Percentiles rank a stretch among this genome's conserved stretches.
phyloP scores from a whole-genome alignment of 2,888 invertebrate species.

The Agrilus biguttatus region DNA sequence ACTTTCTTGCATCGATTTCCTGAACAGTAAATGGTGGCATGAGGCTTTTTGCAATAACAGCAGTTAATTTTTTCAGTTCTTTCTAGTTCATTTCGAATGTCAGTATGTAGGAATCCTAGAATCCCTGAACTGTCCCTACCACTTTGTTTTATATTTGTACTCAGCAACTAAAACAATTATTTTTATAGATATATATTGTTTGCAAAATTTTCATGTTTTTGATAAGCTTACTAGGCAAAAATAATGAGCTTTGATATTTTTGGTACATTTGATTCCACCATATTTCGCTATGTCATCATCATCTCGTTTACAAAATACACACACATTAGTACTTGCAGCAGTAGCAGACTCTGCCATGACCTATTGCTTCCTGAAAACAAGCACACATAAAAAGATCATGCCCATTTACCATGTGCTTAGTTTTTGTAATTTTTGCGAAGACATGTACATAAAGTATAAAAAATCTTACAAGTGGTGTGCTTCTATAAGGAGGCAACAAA shows the following conservation, averaged over 20 bases:
- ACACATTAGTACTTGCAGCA: slow-evolving; percentile 2
- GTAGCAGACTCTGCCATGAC: no score
- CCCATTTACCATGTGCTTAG: no score
- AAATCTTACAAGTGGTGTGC: no score
- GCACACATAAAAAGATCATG: no score
- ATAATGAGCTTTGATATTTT: slow-evolving; percentile 51
- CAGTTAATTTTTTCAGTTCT: slow-evolving; percentile 43
- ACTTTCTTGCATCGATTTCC: slow-evolving; percentile 43
- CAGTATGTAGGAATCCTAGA: slow-evolving; percentile 53
- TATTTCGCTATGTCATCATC: slow-evolving; percentile 39
- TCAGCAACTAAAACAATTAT: slow-evolving; percentile 43
- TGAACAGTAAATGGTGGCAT: slow-evolving; percentile 65
- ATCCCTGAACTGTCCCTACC: slow-evolving; percentile 56
- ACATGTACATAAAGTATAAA: no score
- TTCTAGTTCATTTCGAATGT: slow-evolving; percentile 51
- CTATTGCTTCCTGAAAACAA: no score
- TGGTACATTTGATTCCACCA: slow-evolving; percentile 40
- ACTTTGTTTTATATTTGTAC: slow-evolving; percentile 53
- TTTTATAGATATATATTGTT: neutral
- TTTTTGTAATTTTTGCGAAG: no score
- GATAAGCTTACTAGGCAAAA: slow-evolving; percentile 53
- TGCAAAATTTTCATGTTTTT: neutral
- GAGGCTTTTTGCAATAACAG: slow-evolving; percentile 45
- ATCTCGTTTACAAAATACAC: slow-evolving; percentile 37
- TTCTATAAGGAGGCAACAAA: no score